Base-by-base conservation (phyloP, 2,113 vertebrate species). In the Halichoerus grypus region DNA sequence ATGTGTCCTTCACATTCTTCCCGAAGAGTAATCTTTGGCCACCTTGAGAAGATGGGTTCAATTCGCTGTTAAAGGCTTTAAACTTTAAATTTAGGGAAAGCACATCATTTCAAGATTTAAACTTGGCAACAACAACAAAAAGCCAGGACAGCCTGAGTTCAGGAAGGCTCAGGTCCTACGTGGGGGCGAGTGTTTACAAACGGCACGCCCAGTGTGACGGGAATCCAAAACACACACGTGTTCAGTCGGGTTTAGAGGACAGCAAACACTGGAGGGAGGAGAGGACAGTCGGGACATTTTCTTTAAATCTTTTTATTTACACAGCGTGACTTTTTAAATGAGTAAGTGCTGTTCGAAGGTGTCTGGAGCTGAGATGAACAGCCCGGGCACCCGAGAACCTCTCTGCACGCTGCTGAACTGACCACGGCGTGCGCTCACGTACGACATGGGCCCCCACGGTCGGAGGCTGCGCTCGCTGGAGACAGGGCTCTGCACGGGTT, bases 221-320 rank as follows among this genome's bases (percentile, higher is more conserved):
- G 46, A 46, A 2, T 13, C 5, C 13, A 13, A 10, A 8, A 13
- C 4, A 18, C 3, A 0, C 0, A 2, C 0, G 36, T 24, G 63
- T 57, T n/a, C 10, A 31, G 55, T 14, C 0, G 5, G 91, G 22
- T 5, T 3, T 12, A 24, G 69, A 53, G 83, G 22, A 46, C n/a
- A 26, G 74, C 0, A 9, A 19, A 13, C 28, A 4, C 7, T 14
- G 46, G 3, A 5, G 65, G 31, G 46, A 28, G 7, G 11, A 10
- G 16, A 19, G 15, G 16, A 79, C 7, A 15, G 16, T 12, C 1
- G 2, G 0, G 13, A 26, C 0, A 0, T 10, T 21, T 16, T 19
- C 57, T 8, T 18, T 21, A 69, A 10, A 71, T 2, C 74, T 42
- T 33, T 33, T 26, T 28, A 28, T 28, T 87, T 46, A 46, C 33